Percentiles rank a stretch among this genome's conserved stretches.
Evolutionary conservation across 2,113 vertebrate species (phyloP).

Genomic region (Rhinoptilus africanus): DNA sequence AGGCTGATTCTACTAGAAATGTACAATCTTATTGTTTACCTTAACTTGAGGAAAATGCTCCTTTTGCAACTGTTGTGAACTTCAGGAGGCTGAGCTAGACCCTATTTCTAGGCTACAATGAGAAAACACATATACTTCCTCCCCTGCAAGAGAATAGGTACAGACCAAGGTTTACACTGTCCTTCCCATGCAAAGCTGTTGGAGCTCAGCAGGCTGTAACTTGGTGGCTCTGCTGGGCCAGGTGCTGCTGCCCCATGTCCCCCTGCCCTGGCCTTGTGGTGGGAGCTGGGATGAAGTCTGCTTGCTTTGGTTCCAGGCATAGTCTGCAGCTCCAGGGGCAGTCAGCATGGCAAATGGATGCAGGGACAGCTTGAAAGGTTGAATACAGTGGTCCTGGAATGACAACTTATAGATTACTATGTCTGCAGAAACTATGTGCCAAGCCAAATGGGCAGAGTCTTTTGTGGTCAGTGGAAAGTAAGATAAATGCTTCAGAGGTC

Average conservation of each 20-base stretch:
- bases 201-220: not conserved
- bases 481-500: not conserved
- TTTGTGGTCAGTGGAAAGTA: not conserved
- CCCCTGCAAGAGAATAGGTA: not conserved
- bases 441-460: not conserved
- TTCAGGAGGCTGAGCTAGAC: not conserved
- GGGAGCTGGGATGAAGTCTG: not conserved
- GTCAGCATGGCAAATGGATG: constrained; percentile 86
- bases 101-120: not conserved
- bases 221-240: not conserved
- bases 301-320: constrained; percentile 79
- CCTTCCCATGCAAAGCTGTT: not conserved
- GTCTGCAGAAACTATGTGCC: not conserved
- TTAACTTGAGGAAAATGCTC: not conserved
- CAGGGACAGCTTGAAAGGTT: constrained; percentile 77
- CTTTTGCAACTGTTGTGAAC: not conserved
- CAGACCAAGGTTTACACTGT: not conserved
- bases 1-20: not conserved
- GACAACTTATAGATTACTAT: not conserved
- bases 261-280: not conserved
- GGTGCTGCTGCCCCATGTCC: not conserved
- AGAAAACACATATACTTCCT: not conserved
- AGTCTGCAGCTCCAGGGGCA: constrained; percentile 78
- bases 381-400: constrained; percentile 54
- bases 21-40: not conserved